phyloP scores from a whole-genome alignment of 2,888 invertebrate species.

The Drosophila cognata region DNA sequence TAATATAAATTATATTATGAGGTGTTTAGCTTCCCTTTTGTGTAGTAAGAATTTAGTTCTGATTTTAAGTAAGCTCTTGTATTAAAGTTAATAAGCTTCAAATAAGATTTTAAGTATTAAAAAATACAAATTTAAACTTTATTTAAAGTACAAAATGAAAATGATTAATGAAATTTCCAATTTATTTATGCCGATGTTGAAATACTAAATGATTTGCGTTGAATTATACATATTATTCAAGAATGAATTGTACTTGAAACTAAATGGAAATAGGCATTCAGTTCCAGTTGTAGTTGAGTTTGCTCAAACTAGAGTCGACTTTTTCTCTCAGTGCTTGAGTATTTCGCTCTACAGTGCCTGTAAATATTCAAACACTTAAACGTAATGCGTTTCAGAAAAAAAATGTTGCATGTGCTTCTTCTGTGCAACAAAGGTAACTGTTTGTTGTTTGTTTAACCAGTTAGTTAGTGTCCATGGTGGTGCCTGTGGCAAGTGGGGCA shows the following conservation, averaged over 20 bases:
- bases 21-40: no score
- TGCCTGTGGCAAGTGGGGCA: neutral
- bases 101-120: neutral
- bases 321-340: neutral
- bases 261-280: neutral
- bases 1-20: no score
- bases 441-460: constrained; percentile 66
- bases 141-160: neutral
- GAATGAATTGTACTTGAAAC: no score
- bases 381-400: constrained; percentile 73
- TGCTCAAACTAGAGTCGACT: neutral
- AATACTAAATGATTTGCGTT: no score
- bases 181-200: neutral
- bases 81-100: neutral
- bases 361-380: constrained; percentile 60
- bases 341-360: neutral
- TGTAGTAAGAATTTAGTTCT: no score
- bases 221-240: no score
- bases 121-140: neutral
- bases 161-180: no score
- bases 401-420: constrained; percentile 68
- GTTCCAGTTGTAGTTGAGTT: neutral
- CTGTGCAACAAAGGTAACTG: constrained; percentile 51
- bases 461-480: constrained; percentile 59
- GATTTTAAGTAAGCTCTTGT: neutral